A percentile compares a stretch with the other conserved stretches of the same genome.
Conservation (phyloP, 1,140 invertebrate genomes). For the Marisa cornuarietis region DNA sequence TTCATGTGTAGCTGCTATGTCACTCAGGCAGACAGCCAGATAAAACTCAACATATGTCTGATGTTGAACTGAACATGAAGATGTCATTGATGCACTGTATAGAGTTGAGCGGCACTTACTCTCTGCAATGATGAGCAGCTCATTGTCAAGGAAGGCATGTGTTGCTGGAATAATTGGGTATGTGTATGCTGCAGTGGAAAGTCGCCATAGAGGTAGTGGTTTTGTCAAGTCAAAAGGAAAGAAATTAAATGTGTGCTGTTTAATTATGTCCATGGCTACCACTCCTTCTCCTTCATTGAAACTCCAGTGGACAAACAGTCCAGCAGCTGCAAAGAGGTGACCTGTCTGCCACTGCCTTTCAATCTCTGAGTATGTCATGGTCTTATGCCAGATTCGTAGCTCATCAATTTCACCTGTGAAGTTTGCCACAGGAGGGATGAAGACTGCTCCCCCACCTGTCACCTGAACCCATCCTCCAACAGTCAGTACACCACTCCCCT, state of each 20-base stretch:
- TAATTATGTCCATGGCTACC: constrained; percentile 24
- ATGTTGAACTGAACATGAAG: constrained; percentile 15
- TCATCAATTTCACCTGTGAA: constrained; percentile 43
- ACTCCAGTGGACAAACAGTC: constrained; percentile 32
- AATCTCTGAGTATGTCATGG: constrained; percentile 31
- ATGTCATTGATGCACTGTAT: background rate
- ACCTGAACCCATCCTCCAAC: constrained; percentile 23
- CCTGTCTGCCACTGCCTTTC: constrained; percentile 10
- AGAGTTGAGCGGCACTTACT: constrained; percentile 5
- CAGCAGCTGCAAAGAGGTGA: background rate
- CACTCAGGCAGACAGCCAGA: constrained; percentile 36
- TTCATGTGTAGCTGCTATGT: constrained; percentile 30
- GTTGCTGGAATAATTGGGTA: constrained; percentile 8
- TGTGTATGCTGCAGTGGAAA: background rate
- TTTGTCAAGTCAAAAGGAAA: constrained; percentile 19
- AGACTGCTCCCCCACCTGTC: background rate
- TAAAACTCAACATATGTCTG: constrained; percentile 22
- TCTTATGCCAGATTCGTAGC: constrained; percentile 35
- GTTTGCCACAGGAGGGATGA: background rate
- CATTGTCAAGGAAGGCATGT: constrained; percentile 6
- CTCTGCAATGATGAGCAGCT: background rate
- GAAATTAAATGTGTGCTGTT: constrained; percentile 25
- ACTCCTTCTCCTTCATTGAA: constrained; percentile 43
- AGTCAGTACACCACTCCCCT: constrained; percentile 12
- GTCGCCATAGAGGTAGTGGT: background rate